A percentile compares a stretch with the other conserved stretches of the same genome.
These are phyloP conservation scores for Glaucomys volans DNA, from an alignment of 2,113 vertebrate species.

Conservation along the genomic window DNA sequence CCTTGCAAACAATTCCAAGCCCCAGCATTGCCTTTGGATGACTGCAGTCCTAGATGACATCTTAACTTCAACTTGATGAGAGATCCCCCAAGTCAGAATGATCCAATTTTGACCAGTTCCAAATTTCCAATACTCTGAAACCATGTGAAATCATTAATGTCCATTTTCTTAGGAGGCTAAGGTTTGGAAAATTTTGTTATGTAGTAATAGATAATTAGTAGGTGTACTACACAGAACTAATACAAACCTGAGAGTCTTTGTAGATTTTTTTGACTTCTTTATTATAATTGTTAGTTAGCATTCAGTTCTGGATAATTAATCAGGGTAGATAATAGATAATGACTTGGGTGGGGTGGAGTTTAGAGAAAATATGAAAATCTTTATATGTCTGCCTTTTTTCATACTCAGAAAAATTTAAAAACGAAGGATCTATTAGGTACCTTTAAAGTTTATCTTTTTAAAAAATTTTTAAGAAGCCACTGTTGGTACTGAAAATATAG, in stretches of 20 bases:
- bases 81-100: background rate
- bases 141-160: background rate
- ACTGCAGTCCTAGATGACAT: background rate
- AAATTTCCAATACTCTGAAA: background rate
- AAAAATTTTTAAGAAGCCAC: background rate
- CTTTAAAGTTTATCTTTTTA: background rate
- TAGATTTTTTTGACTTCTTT: background rate
- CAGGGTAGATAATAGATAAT: background rate
- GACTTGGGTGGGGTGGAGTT: background rate
- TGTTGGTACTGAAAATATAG: background rate
- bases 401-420: background rate
- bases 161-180: background rate
- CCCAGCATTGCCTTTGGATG: background rate
- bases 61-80: background rate
- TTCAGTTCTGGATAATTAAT: background rate
- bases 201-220: background rate
- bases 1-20: background rate
- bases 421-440: background rate
- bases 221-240: background rate
- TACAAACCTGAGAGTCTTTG: background rate
- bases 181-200: background rate
- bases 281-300: background rate
- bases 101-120: background rate
- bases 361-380: constrained; percentile 40
- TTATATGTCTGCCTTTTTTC: constrained; percentile 13